Conservation (phyloP, 2,888 invertebrate species). For the Leucophenga maculata region DNA sequence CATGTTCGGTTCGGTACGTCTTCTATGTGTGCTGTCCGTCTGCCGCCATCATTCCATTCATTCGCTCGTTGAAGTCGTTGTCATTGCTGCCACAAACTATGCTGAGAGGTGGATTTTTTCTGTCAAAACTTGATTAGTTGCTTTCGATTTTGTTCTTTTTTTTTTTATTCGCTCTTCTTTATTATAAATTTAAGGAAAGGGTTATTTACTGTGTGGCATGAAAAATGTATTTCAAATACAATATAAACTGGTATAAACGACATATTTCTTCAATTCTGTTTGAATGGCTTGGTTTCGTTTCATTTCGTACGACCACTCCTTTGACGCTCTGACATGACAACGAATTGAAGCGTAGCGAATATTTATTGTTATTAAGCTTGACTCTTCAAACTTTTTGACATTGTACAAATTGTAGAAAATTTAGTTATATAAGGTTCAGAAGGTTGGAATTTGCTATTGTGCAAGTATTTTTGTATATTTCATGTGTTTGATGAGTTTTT, state of each 20-base stretch:
- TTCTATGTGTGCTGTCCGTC: constrained; percentile 36
- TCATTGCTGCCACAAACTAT: constrained; percentile 23
- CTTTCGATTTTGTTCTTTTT: constrained; percentile 48
- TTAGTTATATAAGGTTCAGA: too few relatives aligned
- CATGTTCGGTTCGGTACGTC: constrained; percentile 1
- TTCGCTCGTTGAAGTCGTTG: constrained; percentile 36
- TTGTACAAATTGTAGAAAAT: too few relatives aligned
- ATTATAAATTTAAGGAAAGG: constrained; percentile 20
- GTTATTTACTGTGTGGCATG: constrained; percentile 14
- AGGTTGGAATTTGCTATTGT: too few relatives aligned
- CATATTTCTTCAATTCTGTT: too few relatives aligned
- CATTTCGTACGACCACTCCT: background rate
- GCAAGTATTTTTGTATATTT: too few relatives aligned
- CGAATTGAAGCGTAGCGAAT: background rate
- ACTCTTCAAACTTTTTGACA: too few relatives aligned
- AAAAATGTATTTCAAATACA: constrained; percentile 14
- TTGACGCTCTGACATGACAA: background rate
- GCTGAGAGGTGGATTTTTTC: constrained; percentile 64
- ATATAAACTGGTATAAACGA: too few relatives aligned
- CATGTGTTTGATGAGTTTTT: too few relatives aligned
- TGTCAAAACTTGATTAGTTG: constrained; percentile 69
- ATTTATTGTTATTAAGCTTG: too few relatives aligned
- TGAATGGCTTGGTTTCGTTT: too few relatives aligned
- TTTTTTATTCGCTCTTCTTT: constrained; percentile 22
- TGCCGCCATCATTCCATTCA: constrained; percentile 46